Evolutionary conservation across 2,797 vertebrate genomes (phyloP).

Genomic region (Pelochelys cantorii): DNA sequence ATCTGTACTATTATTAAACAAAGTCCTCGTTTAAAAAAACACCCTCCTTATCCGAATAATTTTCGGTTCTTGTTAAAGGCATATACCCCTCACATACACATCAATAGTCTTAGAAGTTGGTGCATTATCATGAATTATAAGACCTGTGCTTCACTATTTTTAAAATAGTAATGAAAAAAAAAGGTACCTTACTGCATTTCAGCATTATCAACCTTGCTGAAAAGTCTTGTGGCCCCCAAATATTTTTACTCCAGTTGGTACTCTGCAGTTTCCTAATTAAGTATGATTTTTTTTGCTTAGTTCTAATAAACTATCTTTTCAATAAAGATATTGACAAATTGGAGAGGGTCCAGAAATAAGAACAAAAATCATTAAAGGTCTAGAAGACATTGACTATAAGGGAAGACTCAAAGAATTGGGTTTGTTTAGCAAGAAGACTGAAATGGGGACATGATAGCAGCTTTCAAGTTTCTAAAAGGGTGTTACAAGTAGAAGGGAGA

Average conservation of each 20-base stretch:
- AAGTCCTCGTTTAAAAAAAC: neutral
- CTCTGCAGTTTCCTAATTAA: neutral
- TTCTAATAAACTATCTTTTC: neutral
- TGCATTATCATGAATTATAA: neutral
- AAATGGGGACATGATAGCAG: too few species aligned
- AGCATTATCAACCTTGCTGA: neutral
- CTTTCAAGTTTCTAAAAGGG: too few species aligned
- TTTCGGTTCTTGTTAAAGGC: neutral
- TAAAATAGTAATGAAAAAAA: neutral
- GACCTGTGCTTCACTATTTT: neutral
- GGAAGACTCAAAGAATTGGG: too few species aligned
- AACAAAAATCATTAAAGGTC: too few species aligned
- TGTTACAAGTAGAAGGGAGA: too few species aligned
- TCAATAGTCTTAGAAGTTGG: too few species aligned
- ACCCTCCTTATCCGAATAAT: neutral
- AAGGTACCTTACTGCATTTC: neutral
- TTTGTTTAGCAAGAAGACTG: too few species aligned
- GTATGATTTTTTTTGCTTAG: neutral
- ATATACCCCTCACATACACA: too few species aligned
- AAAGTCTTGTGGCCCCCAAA: neutral
- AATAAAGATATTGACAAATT: too few species aligned
- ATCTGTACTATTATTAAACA: neutral
- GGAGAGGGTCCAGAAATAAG: too few species aligned
- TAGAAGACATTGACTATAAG: too few species aligned
- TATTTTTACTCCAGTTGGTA: neutral